Percentiles rank a stretch among this genome's conserved stretches.
These are phyloP conservation scores for Aromia moschata DNA, from an alignment of 2,888 invertebrate species.

Conservation along the genomic window DNA sequence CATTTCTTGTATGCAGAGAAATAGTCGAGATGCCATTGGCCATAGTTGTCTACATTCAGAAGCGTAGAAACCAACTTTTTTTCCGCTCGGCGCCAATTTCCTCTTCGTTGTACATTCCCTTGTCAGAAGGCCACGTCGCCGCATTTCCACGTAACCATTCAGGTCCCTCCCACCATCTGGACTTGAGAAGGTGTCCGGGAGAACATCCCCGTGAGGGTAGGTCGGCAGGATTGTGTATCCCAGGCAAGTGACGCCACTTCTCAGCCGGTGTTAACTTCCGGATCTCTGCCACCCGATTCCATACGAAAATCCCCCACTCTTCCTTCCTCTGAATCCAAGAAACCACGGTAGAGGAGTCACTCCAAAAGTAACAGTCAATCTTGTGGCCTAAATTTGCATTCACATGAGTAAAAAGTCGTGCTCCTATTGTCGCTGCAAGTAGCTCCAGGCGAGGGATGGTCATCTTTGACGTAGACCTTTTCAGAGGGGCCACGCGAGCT, in stretches of 20 bases:
- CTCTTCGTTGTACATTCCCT: not conserved
- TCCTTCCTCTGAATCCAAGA: not conserved
- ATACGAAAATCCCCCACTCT: not conserved
- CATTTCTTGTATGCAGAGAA: not conserved
- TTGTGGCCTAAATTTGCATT: no score
- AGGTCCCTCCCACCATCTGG: no score
- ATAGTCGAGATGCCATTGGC: not conserved
- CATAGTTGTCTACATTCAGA: not conserved
- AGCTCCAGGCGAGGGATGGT: not conserved
- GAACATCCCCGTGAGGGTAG: not conserved
- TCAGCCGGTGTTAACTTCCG: not conserved
- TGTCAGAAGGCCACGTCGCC: not conserved
- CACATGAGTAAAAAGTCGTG: not conserved
- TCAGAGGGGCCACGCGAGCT: not conserved
- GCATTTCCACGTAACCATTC: not conserved
- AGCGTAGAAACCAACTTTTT: not conserved
- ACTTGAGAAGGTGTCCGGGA: no score
- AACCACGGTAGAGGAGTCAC: not conserved
- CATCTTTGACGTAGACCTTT: not conserved
- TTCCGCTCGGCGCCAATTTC: not conserved
- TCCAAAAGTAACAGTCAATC: not conserved
- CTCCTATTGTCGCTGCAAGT: not conserved
- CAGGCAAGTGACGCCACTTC: not conserved
- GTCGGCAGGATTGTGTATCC: not conserved
- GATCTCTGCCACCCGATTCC: not conserved